Percentiles rank a stretch among this genome's conserved stretches.
phyloP scores from a whole-genome alignment of 1,140 invertebrate species.

The Mizuhopecten yessoensis region DNA sequence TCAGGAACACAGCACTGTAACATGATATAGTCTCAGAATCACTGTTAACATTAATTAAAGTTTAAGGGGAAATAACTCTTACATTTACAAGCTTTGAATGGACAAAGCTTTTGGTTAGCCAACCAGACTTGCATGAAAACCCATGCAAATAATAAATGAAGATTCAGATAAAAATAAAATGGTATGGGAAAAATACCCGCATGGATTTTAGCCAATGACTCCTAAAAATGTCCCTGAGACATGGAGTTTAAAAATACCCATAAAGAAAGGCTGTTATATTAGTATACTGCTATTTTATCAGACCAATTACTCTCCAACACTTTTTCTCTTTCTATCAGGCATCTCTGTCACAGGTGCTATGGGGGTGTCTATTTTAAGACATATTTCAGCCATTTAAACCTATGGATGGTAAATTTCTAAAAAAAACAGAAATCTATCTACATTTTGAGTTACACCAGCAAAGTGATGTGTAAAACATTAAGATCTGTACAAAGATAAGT shows the following conservation, averaged over 20 bases:
- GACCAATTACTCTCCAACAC: background rate
- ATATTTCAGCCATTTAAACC: background rate
- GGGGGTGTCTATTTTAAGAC: conserved; percentile 7
- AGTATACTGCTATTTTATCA: background rate
- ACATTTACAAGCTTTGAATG: background rate
- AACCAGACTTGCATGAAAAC: background rate
- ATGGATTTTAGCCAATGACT: background rate
- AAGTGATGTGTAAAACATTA: no score
- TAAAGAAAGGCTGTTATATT: background rate
- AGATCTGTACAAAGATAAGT: no score
- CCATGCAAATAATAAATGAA: background rate
- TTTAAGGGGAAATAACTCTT: conserved; percentile 17
- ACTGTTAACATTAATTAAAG: background rate
- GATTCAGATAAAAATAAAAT: background rate
- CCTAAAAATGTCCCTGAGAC: background rate
- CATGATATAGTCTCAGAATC: no score
- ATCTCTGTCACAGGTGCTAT: background rate
- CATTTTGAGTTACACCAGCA: no score
- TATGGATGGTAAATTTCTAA: no score
- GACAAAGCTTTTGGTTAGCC: background rate
- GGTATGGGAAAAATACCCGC: background rate
- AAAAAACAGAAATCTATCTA: no score
- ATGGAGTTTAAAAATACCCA: background rate
- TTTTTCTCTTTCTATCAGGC: background rate
- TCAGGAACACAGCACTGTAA: no score